Evolutionary conservation across 2,113 vertebrate genomes (phyloP).

Genomic region (Coturnix japonica): DNA sequence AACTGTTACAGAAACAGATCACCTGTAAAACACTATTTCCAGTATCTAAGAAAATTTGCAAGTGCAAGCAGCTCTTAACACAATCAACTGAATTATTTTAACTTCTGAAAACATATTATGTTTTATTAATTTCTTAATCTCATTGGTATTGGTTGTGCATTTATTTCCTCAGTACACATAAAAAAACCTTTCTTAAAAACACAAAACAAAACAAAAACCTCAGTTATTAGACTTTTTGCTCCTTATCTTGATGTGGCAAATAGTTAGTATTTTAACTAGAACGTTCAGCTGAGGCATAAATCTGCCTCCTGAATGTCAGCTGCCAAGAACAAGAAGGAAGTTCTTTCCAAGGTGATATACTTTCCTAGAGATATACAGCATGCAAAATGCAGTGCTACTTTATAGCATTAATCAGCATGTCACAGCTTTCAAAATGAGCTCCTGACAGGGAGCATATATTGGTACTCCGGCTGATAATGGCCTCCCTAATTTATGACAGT

Average conservation of each 20-base stretch:
- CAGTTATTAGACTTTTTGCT: background rate
- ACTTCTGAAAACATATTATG: background rate
- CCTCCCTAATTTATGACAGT: constrained; percentile 14
- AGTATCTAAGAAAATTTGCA: background rate
- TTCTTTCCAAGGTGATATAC: background rate
- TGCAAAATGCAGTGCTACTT: constrained; percentile 12
- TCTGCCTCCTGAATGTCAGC: background rate
- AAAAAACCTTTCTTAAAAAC: background rate
- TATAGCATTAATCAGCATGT: constrained; percentile 27
- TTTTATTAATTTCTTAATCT: constrained; percentile 12
- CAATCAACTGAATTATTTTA: constrained; percentile 17
- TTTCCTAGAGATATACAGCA: background rate
- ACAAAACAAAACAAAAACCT: background rate
- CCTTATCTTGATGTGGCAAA: background rate
- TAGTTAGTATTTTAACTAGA: background rate
- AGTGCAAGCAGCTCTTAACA: background rate
- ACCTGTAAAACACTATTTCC: background rate
- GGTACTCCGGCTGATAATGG: constrained; percentile 40
- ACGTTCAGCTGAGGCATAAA: background rate
- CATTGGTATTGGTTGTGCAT: background rate
- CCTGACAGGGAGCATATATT: background rate
- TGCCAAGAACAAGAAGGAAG: background rate
- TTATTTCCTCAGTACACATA: background rate
- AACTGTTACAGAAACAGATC: background rate
- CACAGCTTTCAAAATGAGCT: constrained; percentile 24